Percentiles rank a stretch among this genome's conserved stretches.
phyloP scores from a whole-genome alignment of 2,888 invertebrate species.

The Drosophila pullipes region DNA sequence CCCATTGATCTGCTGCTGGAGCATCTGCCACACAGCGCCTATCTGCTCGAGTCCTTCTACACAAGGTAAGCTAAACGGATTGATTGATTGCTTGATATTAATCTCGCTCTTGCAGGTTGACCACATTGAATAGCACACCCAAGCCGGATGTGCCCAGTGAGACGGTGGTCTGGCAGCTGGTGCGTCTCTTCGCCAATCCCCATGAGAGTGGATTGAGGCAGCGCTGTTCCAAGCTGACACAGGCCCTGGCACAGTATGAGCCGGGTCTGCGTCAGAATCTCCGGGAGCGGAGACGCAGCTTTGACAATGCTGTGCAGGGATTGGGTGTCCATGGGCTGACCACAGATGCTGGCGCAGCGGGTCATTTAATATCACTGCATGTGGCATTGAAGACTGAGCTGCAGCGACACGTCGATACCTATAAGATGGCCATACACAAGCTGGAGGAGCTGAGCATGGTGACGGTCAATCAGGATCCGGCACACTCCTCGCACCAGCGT shows the following conservation, averaged over 20 bases:
- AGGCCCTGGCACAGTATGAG: conserved; percentile 88
- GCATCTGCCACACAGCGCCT: conserved; percentile 94
- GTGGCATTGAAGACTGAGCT: conserved; percentile 94
- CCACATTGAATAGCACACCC: conserved; percentile 85
- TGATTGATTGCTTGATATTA: not conserved
- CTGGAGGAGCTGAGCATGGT: conserved; percentile 90
- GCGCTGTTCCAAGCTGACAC: conserved; percentile 88
- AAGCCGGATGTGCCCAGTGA: conserved; percentile 91
- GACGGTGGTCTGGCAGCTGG: conserved; percentile 93
- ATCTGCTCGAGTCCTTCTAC: conserved; percentile 93
- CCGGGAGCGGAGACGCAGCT: conserved; percentile 89
- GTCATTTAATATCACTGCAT: conserved; percentile 91
- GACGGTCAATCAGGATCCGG: conserved; percentile 90
- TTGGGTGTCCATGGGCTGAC: conserved; percentile 94
- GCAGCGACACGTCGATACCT: conserved; percentile 93
- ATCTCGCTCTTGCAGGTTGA: conserved; percentile 79
- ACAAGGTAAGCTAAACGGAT: conserved; percentile 86
- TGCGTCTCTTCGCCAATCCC: conserved; percentile 89
- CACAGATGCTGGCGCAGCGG: conserved; percentile 87
- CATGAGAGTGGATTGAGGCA: conserved; percentile 88
- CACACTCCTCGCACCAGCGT: conserved; percentile 95
- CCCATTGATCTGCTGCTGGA: conserved; percentile 95
- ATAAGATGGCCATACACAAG: conserved; percentile 94
- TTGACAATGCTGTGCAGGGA: conserved; percentile 95
- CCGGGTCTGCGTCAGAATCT: conserved; percentile 90